Conservation (phyloP, 2,113 vertebrate species). For the Mastomys coucha region DNA sequence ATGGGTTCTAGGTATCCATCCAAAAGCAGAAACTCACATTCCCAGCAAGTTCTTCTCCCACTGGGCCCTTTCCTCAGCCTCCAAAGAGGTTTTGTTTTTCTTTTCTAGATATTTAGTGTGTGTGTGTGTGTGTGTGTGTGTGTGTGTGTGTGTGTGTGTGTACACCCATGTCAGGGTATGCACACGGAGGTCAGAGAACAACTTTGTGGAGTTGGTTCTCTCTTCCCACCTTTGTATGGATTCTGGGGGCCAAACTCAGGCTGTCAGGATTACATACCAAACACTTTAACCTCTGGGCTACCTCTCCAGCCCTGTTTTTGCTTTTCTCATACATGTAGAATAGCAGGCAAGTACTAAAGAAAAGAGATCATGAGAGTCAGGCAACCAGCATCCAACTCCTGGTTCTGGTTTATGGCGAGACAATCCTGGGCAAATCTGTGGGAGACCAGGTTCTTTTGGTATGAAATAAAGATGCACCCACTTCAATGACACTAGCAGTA, state of each 20-base stretch:
- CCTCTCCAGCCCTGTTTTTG: not conserved
- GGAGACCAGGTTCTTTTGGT: not conserved
- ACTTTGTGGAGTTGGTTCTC: not conserved
- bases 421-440: not conserved
- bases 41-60: not conserved
- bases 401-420: not conserved
- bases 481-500: not conserved
- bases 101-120: not conserved
- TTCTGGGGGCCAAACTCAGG: not conserved
- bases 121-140: too few species aligned
- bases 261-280: not conserved
- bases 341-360: not conserved
- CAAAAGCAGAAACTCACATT: not conserved
- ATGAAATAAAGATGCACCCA: not conserved
- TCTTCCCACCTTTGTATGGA: not conserved
- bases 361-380: not conserved
- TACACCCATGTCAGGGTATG: not conserved
- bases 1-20: not conserved
- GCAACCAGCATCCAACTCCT: not conserved
- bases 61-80: not conserved
- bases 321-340: constrained; percentile 51
- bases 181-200: too few species aligned
- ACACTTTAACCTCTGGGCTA: not conserved
- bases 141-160: not conserved
- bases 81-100: not conserved